These are phyloP conservation scores for Gasteruption jaculator DNA, from an alignment of 2,888 invertebrate species.

Conservation along the genomic window DNA sequence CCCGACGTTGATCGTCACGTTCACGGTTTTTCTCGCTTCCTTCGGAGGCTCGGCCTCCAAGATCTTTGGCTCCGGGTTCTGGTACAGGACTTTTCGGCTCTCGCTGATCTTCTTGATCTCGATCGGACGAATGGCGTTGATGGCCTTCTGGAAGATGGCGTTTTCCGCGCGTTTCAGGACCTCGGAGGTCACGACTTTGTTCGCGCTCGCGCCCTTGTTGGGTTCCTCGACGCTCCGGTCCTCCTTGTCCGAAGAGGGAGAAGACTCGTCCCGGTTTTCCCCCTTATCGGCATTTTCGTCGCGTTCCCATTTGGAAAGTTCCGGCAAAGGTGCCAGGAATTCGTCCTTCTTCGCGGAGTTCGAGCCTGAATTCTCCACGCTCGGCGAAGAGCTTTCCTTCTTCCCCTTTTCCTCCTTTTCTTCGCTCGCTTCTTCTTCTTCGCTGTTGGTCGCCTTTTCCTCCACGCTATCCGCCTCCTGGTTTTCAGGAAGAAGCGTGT, in stretches of 20 bases:
- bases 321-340: constrained; percentile 71
- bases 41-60: constrained; percentile 31
- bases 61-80: constrained; percentile 48
- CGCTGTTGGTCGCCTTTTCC: constrained; percentile 25
- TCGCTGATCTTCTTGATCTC: constrained; percentile 72
- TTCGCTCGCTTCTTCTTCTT: constrained; percentile 25
- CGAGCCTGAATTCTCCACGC: neutral
- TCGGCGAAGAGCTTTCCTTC: neutral
- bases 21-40: constrained; percentile 41
- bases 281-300: constrained; percentile 51
- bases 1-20: constrained; percentile 45
- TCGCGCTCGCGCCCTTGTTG: constrained; percentile 37
- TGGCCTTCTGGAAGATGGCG: constrained; percentile 84
- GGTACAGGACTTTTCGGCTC: constrained; percentile 65
- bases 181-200: constrained; percentile 75
- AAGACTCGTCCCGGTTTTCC: constrained; percentile 54
- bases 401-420: constrained; percentile 26
- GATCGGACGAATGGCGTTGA: constrained; percentile 73
- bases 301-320: constrained; percentile 86
- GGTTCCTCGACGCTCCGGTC: constrained; percentile 30
- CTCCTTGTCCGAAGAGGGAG: constrained; percentile 45
- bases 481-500: constrained; percentile 32
- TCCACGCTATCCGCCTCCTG: constrained; percentile 31
- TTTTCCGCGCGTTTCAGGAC: constrained; percentile 89
- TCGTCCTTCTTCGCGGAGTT: constrained; percentile 55